These are phyloP conservation scores for Dryadula phaetusa DNA, from an alignment of 2,888 invertebrate species.

Conservation along the genomic window DNA sequence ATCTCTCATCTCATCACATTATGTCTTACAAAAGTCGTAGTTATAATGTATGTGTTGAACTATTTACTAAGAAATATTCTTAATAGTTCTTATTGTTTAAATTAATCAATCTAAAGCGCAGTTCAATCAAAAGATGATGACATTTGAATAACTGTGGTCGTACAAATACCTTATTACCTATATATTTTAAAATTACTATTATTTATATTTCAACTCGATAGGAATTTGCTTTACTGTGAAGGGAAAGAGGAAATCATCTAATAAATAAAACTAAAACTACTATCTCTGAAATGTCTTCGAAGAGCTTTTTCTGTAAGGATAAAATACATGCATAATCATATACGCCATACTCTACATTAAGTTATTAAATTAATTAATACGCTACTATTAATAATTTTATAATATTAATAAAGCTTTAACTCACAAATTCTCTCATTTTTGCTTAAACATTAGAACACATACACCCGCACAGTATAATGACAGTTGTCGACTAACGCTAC, in stretches of 20 bases:
- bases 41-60: too few relatives aligned
- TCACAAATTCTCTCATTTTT: constrained; percentile 44
- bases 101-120: neutral
- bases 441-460: constrained; percentile 26
- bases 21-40: too few relatives aligned
- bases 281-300: neutral
- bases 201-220: too few relatives aligned
- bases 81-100: constrained; percentile 5
- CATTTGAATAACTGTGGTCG: neutral
- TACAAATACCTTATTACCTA: neutral
- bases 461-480: constrained; percentile 45
- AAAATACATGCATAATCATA: too few relatives aligned
- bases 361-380: too few relatives aligned
- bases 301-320: neutral
- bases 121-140: neutral
- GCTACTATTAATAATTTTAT: neutral
- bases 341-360: too few relatives aligned
- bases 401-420: constrained; percentile 22
- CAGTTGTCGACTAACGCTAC: constrained; percentile 54
- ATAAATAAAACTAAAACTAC: neutral
- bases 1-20: too few relatives aligned
- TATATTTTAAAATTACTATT: neutral
- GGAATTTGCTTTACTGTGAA: too few relatives aligned
- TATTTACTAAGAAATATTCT: too few relatives aligned
- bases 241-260: neutral